Base-by-base conservation (phyloP, 1,140 invertebrate species). In the Drosophila arawakana region DNA sequence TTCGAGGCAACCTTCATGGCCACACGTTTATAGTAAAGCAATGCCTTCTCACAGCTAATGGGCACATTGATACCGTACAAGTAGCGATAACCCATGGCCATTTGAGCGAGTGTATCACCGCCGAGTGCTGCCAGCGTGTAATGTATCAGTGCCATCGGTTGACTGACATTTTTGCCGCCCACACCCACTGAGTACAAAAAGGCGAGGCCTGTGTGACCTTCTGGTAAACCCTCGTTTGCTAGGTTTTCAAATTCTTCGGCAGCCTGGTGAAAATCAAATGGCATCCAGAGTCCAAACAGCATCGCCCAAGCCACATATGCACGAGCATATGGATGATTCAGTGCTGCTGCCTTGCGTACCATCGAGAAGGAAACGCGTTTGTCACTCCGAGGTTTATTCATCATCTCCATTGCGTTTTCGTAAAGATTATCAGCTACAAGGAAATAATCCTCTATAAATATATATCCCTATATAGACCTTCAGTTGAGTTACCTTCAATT, bases 171-270 rank as follows among this genome's bases (percentile, higher is more conserved):
- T 55, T 92, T 92, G 1, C 97, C 95, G 7, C 94, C 94, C 11
- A 98, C 94, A 7, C 98, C 98, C 60, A 96, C 96, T 18, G 97
- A 96, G 93, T 98, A 96, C 52, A 99, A 93, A 92, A 98, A 98
- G 18, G 96, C 97, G 79, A 98, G 93, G 74, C 95, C 97, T 94
- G 97, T 96, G 93, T 99, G 97, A 60, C 97, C 98, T 91, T 97
- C 97, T 9, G 97, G 95, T 76, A 96, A 94, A 1, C 98, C 98
- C 70, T 94, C 93, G 6, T 95, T 94, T 25, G 95, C 95, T 13
- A 99, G 93, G 76, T 95, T 95, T 73, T 96, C 94, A 91, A 99
- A 98, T 65, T 96, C 96, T 55, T 95, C 92, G 73, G 94, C 95
- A 1, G 98, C 97, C 76, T 94, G 94, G 30, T 94, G 93, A 63